Evolutionary conservation across 2,797 vertebrate species (phyloP).

Genomic region (Eupleurogrammus muticus): DNA sequence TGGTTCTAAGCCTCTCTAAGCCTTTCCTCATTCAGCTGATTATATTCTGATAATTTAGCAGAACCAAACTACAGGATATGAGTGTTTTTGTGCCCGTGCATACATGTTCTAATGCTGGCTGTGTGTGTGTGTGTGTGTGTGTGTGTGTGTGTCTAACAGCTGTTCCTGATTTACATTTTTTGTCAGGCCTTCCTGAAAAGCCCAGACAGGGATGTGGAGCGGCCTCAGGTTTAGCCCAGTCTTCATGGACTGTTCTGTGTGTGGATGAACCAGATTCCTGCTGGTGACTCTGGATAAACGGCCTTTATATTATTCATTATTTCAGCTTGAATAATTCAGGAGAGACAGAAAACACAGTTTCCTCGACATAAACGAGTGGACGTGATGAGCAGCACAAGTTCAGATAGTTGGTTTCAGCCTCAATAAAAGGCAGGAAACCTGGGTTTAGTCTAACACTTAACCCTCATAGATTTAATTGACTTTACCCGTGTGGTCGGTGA

Average conservation of each 20-base stretch:
- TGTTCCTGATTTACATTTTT: slow-evolving; percentile 77
- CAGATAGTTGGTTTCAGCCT: neutral
- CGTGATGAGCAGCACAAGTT: neutral
- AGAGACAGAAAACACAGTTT: neutral
- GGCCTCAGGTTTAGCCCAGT: too few relatives aligned
- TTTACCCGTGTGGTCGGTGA: neutral
- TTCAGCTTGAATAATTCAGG: neutral
- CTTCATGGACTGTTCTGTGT: neutral
- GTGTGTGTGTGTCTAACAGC: slow-evolving; percentile 63
- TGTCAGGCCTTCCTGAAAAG: slow-evolving; percentile 48
- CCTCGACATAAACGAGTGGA: neutral
- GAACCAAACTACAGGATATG: neutral
- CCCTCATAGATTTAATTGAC: neutral
- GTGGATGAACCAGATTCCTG: neutral
- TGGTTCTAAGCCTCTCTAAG: too few relatives aligned
- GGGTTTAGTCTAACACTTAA: neutral
- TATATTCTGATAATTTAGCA: slow-evolving; percentile 11
- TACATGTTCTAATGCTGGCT: slow-evolving; percentile 6
- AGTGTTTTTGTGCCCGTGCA: slow-evolving; percentile 20
- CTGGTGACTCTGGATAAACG: neutral
- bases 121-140: slow-evolving; percentile 46
- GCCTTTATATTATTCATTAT: slow-evolving; percentile 16
- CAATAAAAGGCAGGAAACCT: neutral
- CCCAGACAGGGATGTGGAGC: too few relatives aligned
- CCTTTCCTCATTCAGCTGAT: slow-evolving; percentile 20